Evolutionary conservation across 2,113 vertebrate species (phyloP), one percentile per base, ranked within the genome.

Genomic region (Diadophis punctatus): DNA sequence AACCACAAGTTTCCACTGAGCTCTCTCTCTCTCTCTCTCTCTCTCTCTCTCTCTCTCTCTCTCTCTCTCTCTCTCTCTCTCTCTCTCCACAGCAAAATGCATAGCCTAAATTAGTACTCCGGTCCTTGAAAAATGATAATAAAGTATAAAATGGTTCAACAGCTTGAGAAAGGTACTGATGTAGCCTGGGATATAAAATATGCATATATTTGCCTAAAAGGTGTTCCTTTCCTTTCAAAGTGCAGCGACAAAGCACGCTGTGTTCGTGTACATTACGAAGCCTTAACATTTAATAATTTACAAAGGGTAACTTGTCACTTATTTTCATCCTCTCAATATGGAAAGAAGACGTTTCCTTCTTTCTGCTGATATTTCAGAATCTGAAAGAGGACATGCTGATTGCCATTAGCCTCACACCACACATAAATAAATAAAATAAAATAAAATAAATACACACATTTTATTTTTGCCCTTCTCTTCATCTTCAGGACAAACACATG

Each of bases 301-400:
- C 93, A 86, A 88, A 89, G 58, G 68, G 56, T 91, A 93, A 89
- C n/a, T 93, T 56, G 43, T 89, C 74, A 88, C 95, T 95, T 91
- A 46, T 90, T 90, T 56, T 90, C 55, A 90, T 93, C 92, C 80
- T 85, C 86, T 93, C 63, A 90, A 63, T 93, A 85, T n/a, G 30
- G 55, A 90, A 80, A 74, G 60, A 48, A 85, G 34, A 55, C 27
- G 74, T 22, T 80, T 80, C 74, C 74, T 80, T 80, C 74, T 80
- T 80, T 80, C 74, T 80, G 34, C 74, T 80, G 74, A 80, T n/a
- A 80, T 80, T 80, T 80, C 74, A 22, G 34, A 80, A 80, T 39
- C 18, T 0, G 34, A 80, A 80, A 39, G 18, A 22, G 74, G 74
- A 80, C 18, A 43, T 80, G 34, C 18, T 1, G 34, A 80, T 80